Percentiles rank a stretch among this genome's conserved stretches.
Conservation (phyloP, 2,888 invertebrate species). For the Cantharis nigra region DNA sequence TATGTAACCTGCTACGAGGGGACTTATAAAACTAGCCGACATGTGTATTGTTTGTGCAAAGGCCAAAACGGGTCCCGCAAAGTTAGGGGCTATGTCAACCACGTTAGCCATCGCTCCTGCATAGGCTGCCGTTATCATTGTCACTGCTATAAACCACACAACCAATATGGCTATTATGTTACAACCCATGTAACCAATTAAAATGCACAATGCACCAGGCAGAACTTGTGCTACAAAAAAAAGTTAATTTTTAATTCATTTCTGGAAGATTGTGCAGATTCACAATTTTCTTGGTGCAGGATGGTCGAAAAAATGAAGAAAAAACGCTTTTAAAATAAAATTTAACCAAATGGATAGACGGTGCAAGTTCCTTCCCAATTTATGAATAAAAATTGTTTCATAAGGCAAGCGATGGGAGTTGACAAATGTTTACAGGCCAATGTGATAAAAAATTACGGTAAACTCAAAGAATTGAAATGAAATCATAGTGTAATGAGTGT, state of each 20-base stretch:
- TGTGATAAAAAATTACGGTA: not conserved
- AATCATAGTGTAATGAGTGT: not conserved
- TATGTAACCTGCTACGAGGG: slow-evolving; percentile 66
- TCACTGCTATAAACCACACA: slow-evolving; percentile 72
- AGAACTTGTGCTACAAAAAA: slow-evolving; percentile 65
- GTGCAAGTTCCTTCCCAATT: not conserved
- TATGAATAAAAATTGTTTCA: not conserved
- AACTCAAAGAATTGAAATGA: not conserved
- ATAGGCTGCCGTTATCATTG: slow-evolving; percentile 72
- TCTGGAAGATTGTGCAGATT: not conserved
- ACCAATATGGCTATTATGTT: slow-evolving; percentile 62
- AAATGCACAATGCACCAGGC: slow-evolving; percentile 66
- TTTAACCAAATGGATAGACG: not conserved
- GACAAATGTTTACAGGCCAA: not conserved
- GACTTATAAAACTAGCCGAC: slow-evolving; percentile 73
- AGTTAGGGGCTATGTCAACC: slow-evolving; percentile 79
- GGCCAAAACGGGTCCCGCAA: slow-evolving; percentile 73
- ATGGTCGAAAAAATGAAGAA: not conserved
- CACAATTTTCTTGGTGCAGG: not conserved
- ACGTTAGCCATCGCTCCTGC: slow-evolving; percentile 78
- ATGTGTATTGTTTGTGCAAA: slow-evolving; percentile 80
- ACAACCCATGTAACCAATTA: slow-evolving; percentile 68
- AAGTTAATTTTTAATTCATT: not conserved
- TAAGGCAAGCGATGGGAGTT: not conserved
- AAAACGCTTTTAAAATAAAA: not conserved